These are phyloP conservation scores for Arctopsyche grandis DNA, from an alignment of 1,140 invertebrate species.

Conservation along the genomic window DNA sequence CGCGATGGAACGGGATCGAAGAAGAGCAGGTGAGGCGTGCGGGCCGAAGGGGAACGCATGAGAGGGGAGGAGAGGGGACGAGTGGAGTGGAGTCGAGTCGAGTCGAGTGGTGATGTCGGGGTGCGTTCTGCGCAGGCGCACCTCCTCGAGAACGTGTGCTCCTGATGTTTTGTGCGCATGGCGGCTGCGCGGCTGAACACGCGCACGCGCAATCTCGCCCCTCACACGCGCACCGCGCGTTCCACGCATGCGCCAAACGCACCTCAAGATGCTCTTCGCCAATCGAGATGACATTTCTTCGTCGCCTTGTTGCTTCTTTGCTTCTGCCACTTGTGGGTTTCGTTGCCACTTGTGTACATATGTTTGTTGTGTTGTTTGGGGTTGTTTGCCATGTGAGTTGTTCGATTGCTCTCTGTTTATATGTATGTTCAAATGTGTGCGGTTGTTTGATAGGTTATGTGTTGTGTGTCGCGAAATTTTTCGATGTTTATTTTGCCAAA, in stretches of 20 bases:
- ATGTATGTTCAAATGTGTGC: too few species aligned
- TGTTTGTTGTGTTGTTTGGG: neutral
- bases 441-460: neutral
- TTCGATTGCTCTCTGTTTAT: too few species aligned
- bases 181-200: neutral
- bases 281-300: too few species aligned
- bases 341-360: neutral
- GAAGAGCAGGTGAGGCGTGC: too few species aligned
- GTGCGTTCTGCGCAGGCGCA: conserved; percentile 3
- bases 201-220: neutral
- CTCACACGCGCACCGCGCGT: neutral
- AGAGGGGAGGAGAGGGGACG: neutral
- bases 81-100: too few species aligned
- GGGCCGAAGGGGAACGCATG: neutral
- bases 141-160: neutral
- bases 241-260: conserved; percentile 9
- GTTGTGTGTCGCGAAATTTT: too few species aligned
- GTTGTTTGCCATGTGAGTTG: too few species aligned
- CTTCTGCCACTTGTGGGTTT: too few species aligned
- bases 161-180: neutral
- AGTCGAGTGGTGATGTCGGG: neutral
- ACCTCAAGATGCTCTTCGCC: neutral
- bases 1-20: too few species aligned
- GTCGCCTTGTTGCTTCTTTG: too few species aligned
- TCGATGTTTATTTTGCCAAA: too few species aligned